Evolutionary conservation across 1,140 invertebrate genomes (phyloP), one percentile per base, ranked within the genome.

Genomic region (Drosophila navojoa): DNA sequence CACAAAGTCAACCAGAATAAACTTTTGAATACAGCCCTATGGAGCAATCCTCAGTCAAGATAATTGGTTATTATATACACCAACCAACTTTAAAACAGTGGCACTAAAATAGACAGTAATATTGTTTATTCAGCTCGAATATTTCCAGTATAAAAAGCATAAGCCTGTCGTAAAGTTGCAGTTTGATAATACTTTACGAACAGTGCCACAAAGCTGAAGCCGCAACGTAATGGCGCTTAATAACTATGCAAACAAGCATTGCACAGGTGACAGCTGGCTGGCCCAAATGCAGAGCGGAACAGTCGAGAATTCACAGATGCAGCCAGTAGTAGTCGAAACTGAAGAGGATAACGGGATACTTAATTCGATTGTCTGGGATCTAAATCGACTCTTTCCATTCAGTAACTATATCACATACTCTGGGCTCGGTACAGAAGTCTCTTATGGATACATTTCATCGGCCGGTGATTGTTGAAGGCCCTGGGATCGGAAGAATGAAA

Each of bases 241-340:
- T 71, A 22, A 38, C 22, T 58, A 15, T 38, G 53, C 45, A 58
- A 66, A 45, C 54, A 71, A 53, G 13, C 1, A 10, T 25, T 22
- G 19, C 7, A 49, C 4, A 4, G n/a, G n/a, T 29, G 29, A 11
- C n/a, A 11, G 29, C 15, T 29, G 7, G 55, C 4, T 2, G 4
- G 29, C 22, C 4, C 0, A 9, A 5, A 11, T 9, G 9, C 5
- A 11, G 0, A 16, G n/a, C 10, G 1, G 16, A 52, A 11, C 38
- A 66, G 69, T 59, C 35, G 45, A 42, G 15, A 42, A 44, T 10
- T 11, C 22, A 13, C 16, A 15, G 32, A 0, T 71, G n/a, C 40
- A 5, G 13, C 52, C 52, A 19, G 19, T 1, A 1, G 7, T 64
- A 2, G 35, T 22, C 10, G 5, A 64, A 16, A 42, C 1, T 13